A percentile compares a stretch with the other conserved stretches of the same genome.
phyloP scores from a whole-genome alignment of 2,797 vertebrate species.

The Coluber constrictor region DNA sequence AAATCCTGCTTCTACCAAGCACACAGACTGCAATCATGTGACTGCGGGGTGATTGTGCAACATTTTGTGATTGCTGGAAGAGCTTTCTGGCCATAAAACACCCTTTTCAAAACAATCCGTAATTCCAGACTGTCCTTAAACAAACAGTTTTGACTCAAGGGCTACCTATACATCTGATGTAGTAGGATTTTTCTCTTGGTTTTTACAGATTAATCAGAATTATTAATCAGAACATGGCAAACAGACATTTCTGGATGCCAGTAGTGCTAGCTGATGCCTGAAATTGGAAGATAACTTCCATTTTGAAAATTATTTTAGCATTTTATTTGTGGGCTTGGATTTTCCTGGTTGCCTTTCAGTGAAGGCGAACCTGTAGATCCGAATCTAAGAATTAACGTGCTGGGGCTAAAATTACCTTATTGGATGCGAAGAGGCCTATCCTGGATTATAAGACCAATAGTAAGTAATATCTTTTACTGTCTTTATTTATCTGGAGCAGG shows the following conservation, averaged over 20 bases:
- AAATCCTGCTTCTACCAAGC: not conserved
- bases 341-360: constrained; percentile 63
- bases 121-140: not conserved
- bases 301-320: not conserved
- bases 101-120: not conserved
- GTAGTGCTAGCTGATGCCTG: not conserved
- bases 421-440: constrained; percentile 75
- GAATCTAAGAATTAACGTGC: constrained; percentile 27
- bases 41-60: not conserved
- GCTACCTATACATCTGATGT: not conserved
- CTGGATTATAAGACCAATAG: constrained; percentile 77
- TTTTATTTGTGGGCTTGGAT: constrained; percentile 6
- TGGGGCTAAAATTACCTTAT: constrained; percentile 58
- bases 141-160: not conserved
- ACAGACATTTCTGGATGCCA: not conserved
- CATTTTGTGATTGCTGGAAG: not conserved
- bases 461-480: constrained; percentile 67
- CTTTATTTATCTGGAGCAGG: not conserved
- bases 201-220: not conserved
- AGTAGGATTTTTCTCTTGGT: not conserved
- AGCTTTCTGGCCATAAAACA: not conserved
- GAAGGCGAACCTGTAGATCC: constrained; percentile 72
- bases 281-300: not conserved
- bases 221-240: not conserved
- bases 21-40: not conserved